These are phyloP conservation scores for Odobenus rosmarus DNA, from an alignment of 2,113 vertebrate species.

Conservation along the genomic window DNA sequence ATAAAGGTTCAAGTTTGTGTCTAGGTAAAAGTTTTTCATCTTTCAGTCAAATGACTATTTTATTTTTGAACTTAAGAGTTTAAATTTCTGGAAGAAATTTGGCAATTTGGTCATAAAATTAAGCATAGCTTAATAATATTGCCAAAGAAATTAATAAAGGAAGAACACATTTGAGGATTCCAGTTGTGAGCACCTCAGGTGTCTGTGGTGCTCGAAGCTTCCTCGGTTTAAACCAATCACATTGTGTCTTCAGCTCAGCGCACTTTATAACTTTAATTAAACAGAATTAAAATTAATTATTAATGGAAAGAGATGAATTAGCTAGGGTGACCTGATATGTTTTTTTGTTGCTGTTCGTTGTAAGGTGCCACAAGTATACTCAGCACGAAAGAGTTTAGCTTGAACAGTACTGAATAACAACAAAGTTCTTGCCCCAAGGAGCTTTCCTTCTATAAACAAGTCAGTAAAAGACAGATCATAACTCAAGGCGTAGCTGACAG, in stretches of 20 bases:
- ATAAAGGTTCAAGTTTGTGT: not conserved
- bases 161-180: not conserved
- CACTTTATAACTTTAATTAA: slow-evolving; percentile 77
- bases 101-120: not conserved
- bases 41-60: slow-evolving; percentile 34
- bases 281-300: slow-evolving; percentile 81
- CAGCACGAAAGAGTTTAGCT: slow-evolving; percentile 25
- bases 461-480: slow-evolving; percentile 61
- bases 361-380: slow-evolving; percentile 5
- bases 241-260: slow-evolving; percentile 51
- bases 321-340: slow-evolving; percentile 63
- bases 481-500: slow-evolving; percentile 21
- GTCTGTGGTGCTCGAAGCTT: not conserved
- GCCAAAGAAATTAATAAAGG: slow-evolving; percentile 29
- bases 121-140: slow-evolving; percentile 13
- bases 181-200: not conserved
- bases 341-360: slow-evolving; percentile 56
- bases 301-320: slow-evolving; percentile 76
- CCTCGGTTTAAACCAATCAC: slow-evolving; percentile 44
- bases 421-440: slow-evolving; percentile 61
- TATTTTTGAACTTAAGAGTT: slow-evolving; percentile 16
- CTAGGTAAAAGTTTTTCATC: not conserved
- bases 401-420: slow-evolving; percentile 50
- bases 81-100: not conserved
- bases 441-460: slow-evolving; percentile 54